Evolutionary conservation across 2,888 invertebrate genomes (phyloP), one percentile per base, ranked within the genome.

Genomic region (Ophraella communa): DNA sequence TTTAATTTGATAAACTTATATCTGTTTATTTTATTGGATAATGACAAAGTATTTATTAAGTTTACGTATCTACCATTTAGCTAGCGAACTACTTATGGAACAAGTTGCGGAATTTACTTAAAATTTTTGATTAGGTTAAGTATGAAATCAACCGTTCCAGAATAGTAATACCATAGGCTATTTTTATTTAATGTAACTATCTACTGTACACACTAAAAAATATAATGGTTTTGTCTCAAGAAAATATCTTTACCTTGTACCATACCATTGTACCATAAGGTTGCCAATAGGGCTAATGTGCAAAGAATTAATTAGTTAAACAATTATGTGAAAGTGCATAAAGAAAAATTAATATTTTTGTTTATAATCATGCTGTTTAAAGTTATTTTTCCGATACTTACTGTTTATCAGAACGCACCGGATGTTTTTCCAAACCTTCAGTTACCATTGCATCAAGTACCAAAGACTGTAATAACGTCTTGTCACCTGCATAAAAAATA

Each of bases 271-370:
- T 87, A 92, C 93, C 93, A 95, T 93, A 89, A 95, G 92, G 86
- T 92, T 94, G 89, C 93, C 94, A 90, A 95, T 91, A 86, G 94
- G 94, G 93, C 94, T 94, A 91, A 87, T 88, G 84, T 85, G 88
- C 87, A 89, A 87, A 89, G 86, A 81, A 89, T 79, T 71, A 69
- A 76, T 79, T 80, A 79, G 76, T 80, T 77, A 80, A 77, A 75
- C 76, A 76, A 61, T 56, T 57, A 39, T 39, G 56, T 45, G 56
- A 56, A 55, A 47, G 66, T 66, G 66, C 66, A 69, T 62, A 62
- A 69, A 68, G 62, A 66, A 64, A 68, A 65, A 62, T 44, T 57
- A 60, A 66, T 55, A 58, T 62, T 65, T 54, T 53, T 67, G n/a
- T 62, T 51, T 23, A 51, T 56, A 64, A 55, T n/a, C 62, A 56